These are phyloP conservation scores for Raja brachyura DNA, from an alignment of 2,113 vertebrate species.

Conservation along the genomic window DNA sequence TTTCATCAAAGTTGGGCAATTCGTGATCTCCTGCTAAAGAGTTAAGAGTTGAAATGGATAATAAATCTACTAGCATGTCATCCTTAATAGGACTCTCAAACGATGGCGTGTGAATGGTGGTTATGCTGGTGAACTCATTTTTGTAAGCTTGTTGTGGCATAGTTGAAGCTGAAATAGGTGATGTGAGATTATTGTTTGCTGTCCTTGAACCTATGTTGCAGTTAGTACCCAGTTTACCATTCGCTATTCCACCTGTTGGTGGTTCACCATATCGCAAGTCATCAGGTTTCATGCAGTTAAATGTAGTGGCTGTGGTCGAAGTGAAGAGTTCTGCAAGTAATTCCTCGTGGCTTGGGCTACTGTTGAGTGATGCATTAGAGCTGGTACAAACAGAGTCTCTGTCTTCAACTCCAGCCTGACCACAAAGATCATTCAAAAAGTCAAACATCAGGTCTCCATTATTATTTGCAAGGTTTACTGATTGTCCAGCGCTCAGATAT, in stretches of 20 bases:
- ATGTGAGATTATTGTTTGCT: conserved; percentile 46
- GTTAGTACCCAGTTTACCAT: conserved; percentile 46
- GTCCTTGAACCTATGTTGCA: neutral
- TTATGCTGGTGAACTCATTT: conserved; percentile 38
- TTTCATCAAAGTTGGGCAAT: conserved; percentile 68
- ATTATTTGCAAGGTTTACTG: conserved; percentile 41
- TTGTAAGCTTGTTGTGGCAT: conserved; percentile 38
- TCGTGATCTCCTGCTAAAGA: conserved; percentile 58
- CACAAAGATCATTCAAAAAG: conserved; percentile 53
- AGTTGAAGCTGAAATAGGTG: conserved; percentile 47
- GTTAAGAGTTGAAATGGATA: conserved; percentile 56
- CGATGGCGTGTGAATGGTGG: conserved; percentile 39
- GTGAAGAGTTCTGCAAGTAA: conserved; percentile 76
- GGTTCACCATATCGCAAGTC: conserved; percentile 40
- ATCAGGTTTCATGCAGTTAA: conserved; percentile 51
- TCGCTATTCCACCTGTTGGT: conserved; percentile 58
- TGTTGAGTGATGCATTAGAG: conserved; percentile 51
- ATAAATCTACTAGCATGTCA: conserved; percentile 71
- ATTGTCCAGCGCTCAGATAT: neutral
- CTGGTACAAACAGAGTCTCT: conserved; percentile 50
- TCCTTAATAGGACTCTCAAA: conserved; percentile 50
- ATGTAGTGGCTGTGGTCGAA: conserved; percentile 56
- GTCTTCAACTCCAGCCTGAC: conserved; percentile 58
- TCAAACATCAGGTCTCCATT: conserved; percentile 51
- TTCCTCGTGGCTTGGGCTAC: conserved; percentile 54